phyloP scores from a whole-genome alignment of 2,113 vertebrate genomes.

The Calonectris borealis region DNA sequence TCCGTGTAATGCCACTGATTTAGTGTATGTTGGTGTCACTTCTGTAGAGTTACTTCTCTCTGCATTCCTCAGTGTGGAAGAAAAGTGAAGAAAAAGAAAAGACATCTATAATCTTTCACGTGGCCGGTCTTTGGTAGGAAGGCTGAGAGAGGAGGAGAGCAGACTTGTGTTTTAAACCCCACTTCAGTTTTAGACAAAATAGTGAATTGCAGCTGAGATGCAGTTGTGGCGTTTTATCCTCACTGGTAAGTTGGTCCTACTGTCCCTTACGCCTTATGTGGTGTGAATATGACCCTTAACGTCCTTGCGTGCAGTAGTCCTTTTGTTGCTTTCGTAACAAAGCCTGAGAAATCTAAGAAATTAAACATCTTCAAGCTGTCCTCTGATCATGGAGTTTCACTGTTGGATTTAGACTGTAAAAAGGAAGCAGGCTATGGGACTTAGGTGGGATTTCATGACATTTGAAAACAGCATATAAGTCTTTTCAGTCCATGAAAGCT shows the following conservation, averaged over 20 bases:
- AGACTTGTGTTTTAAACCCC: background rate
- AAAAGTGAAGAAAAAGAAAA: background rate
- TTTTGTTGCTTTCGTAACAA: background rate
- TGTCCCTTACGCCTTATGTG: background rate
- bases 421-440: background rate
- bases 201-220: background rate
- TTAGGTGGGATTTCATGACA: background rate
- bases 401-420: background rate
- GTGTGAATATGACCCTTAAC: background rate
- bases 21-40: background rate
- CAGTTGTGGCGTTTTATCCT: background rate
- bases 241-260: background rate
- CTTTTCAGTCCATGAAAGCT: background rate
- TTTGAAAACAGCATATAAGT: background rate
- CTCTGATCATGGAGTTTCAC: background rate
- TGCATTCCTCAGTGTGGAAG: background rate
- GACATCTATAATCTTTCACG: background rate
- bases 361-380: background rate
- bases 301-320: background rate
- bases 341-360: background rate
- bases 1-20: background rate
- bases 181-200: background rate
- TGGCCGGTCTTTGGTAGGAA: background rate
- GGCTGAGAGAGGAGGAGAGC: background rate
- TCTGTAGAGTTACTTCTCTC: background rate